Evolutionary conservation across 2,113 vertebrate species (phyloP).

Genomic region (Orientallactaga bullata): DNA sequence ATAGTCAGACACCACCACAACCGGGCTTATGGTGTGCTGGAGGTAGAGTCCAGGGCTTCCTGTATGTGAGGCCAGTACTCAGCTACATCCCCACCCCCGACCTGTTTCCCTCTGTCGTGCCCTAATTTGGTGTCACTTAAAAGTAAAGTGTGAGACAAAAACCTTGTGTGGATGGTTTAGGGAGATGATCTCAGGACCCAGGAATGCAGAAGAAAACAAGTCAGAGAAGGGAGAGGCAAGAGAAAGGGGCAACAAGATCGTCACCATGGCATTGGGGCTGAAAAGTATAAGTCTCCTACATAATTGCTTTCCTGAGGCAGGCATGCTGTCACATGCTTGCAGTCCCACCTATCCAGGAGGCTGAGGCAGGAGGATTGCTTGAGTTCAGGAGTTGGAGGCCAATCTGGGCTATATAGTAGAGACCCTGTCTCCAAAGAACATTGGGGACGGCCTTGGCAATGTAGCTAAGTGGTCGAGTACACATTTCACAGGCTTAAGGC

Average conservation of each 20-base stretch:
- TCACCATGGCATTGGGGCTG: background rate
- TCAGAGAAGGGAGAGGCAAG: background rate
- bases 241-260: background rate
- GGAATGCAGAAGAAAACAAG: constrained; percentile 9
- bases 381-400: background rate
- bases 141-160: background rate
- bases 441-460: too few species aligned
- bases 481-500: background rate
- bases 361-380: background rate
- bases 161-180: background rate
- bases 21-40: too few species aligned
- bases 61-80: too few species aligned
- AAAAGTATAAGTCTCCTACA: background rate
- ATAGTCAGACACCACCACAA: too few species aligned
- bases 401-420: background rate
- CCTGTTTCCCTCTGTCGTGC: background rate
- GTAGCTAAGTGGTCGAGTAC: background rate
- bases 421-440: background rate
- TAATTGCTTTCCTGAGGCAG: background rate
- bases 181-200: background rate
- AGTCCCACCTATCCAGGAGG: background rate
- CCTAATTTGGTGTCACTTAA: background rate
- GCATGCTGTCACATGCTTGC: background rate
- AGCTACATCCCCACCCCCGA: too few species aligned
- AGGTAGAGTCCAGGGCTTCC: too few species aligned